These are phyloP conservation scores for Paguma larvata DNA, from an alignment of 2,797 vertebrate genomes.

Conservation along the genomic window DNA sequence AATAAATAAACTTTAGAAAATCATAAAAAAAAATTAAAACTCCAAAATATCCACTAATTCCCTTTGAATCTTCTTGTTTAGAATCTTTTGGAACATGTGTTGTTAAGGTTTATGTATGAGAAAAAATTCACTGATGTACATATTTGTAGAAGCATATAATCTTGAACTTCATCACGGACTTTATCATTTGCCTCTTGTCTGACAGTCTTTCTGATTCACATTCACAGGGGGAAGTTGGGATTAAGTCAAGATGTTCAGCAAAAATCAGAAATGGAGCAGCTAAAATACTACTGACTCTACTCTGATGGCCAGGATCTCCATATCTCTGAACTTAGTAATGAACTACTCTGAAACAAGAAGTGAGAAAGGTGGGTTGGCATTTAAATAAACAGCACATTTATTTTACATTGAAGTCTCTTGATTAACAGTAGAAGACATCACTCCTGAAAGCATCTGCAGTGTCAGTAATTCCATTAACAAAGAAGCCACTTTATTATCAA, in stretches of 20 bases:
- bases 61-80: neutral
- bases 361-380: slow-evolving; percentile 71
- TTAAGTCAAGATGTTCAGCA: neutral
- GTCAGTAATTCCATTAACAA: slow-evolving; percentile 92
- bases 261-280: neutral
- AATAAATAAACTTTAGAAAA: too few relatives aligned
- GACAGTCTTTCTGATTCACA: neutral
- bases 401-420: slow-evolving; percentile 85
- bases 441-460: slow-evolving; percentile 88
- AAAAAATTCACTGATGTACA: neutral
- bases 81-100: neutral
- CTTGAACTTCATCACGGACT: neutral
- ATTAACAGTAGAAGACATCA: slow-evolving; percentile 88
- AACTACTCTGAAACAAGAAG: slow-evolving; percentile 43
- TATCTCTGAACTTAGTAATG: neutral
- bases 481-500: slow-evolving; percentile 91
- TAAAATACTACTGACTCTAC: neutral
- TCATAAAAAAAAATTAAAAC: neutral
- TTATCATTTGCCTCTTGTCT: neutral
- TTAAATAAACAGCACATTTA: slow-evolving; percentile 85
- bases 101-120: neutral
- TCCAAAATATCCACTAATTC: neutral
- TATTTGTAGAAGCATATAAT: neutral
- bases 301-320: neutral
- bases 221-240: neutral